A percentile compares a stretch with the other conserved stretches of the same genome.
Conservation (phyloP, 2,888 invertebrate genomes). For the Sphaerophoria rueppellii region DNA sequence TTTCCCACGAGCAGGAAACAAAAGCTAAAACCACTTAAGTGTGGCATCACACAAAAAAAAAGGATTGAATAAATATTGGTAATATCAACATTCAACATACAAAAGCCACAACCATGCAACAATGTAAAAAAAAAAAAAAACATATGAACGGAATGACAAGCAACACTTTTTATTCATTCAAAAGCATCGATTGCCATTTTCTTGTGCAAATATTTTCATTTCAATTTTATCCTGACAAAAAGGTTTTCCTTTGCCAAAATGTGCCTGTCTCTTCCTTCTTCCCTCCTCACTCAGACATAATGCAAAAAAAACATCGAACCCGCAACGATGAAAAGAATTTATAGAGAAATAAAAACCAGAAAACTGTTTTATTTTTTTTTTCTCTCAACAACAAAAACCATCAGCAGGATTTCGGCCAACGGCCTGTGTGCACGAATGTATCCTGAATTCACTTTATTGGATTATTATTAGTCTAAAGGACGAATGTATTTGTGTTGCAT, state of each 20-base stretch:
- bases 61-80: slow-evolving; percentile 37
- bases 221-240: slow-evolving; percentile 62
- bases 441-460: background rate
- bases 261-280: background rate
- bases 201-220: slow-evolving; percentile 67
- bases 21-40: slow-evolving; percentile 31
- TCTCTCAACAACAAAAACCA: slow-evolving; percentile 13
- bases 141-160: background rate
- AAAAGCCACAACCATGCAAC: background rate
- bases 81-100: slow-evolving; percentile 25
- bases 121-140: background rate
- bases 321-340: background rate
- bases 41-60: background rate
- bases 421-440: slow-evolving; percentile 8
- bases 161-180: slow-evolving; percentile 31
- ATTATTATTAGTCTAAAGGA: too few relatives aligned
- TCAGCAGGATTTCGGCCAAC: slow-evolving; percentile 1
- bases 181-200: slow-evolving; percentile 32
- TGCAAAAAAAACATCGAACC: background rate
- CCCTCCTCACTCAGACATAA: background rate
- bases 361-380: slow-evolving; percentile 1
- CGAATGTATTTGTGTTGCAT: slow-evolving; percentile 61
- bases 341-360: slow-evolving; percentile 1
- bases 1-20: slow-evolving; percentile 18
- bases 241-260: slow-evolving; percentile 17